These are phyloP conservation scores for Disparrhopalites patrizii DNA, from an alignment of 2,888 invertebrate species.

Conservation along the genomic window DNA sequence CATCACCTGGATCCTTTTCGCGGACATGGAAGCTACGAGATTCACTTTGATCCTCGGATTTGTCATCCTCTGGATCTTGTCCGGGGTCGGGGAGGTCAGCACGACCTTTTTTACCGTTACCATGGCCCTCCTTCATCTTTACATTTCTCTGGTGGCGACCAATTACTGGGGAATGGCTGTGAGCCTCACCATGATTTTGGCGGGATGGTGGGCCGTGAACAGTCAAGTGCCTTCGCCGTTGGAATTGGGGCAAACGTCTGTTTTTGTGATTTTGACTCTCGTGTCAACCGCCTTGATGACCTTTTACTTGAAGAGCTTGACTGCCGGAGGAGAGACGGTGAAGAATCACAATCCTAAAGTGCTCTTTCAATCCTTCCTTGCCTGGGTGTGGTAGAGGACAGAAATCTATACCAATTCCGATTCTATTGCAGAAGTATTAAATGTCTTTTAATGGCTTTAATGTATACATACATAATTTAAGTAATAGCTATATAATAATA, in stretches of 20 bases:
- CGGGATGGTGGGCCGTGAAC: not conserved
- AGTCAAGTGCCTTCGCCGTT: not conserved
- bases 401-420: too few species aligned
- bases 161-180: slow-evolving; percentile 8
- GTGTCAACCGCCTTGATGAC: not conserved
- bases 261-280: not conserved
- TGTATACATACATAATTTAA: too few species aligned
- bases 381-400: too few species aligned
- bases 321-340: not conserved
- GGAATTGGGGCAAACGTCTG: not conserved
- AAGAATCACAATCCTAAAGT: too few species aligned
- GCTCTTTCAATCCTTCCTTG: too few species aligned
- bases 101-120: not conserved
- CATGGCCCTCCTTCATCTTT: not conserved
- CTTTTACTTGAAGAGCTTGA: not conserved
- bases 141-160: not conserved
- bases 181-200: not conserved
- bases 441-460: too few species aligned
- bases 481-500: too few species aligned
- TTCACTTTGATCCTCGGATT: slow-evolving; percentile 1
- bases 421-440: too few species aligned
- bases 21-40: not conserved
- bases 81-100: not conserved
- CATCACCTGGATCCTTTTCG: slow-evolving; percentile 14
- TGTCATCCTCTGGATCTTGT: not conserved